Evolutionary conservation across 2,888 invertebrate genomes (phyloP), one percentile per base, ranked within the genome.

Genomic region (Heliconius erato): DNA sequence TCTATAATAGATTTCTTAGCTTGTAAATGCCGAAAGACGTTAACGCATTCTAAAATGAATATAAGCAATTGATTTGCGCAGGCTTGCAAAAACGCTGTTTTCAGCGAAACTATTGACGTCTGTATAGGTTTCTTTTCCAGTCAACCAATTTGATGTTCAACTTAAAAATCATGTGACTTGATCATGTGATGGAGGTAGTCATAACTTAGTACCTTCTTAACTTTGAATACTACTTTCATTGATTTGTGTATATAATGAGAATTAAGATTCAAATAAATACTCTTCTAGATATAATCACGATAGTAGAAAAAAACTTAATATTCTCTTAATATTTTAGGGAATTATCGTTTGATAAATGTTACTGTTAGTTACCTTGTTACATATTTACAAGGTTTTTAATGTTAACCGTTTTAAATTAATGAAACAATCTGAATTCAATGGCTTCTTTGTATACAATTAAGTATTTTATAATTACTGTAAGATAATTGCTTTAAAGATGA

Each of bases 101-200:
- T 44, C n/a, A 44, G 44, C 35, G 9, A 71, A 71, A 72, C n/a
- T 14, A 44, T 72, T 44, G 71, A 26, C 26, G 71, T 44, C n/a
- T n/a, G 16, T 72, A 40, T 72, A 72, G 26, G n/a, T 35, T 59
- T 32, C 23, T 54, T 74, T 76, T 69, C 49, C 74, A 82, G 63
- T 81, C 44, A 35, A 32, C 76, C n/a, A 71, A 76, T 79, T 77
- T 65, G 7, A 79, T 49, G 32, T n/a, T 76, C 59, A 77, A 77
- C 81, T 81, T 77, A 26, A 71, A 65, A 82, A 89, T 93, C 94
- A 94, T 93, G 93, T 94, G 94, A 94, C 89, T 88, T 86, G 74
- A 87, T 92, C 94, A 94, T 92, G 92, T 94, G 94, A 94, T 86
- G 83, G 80, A 87, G 89, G 89, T 90, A 90, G 91, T 87, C 88